Evolutionary conservation across 2,888 invertebrate genomes (phyloP).

Genomic region (Hecatera dysodea): DNA sequence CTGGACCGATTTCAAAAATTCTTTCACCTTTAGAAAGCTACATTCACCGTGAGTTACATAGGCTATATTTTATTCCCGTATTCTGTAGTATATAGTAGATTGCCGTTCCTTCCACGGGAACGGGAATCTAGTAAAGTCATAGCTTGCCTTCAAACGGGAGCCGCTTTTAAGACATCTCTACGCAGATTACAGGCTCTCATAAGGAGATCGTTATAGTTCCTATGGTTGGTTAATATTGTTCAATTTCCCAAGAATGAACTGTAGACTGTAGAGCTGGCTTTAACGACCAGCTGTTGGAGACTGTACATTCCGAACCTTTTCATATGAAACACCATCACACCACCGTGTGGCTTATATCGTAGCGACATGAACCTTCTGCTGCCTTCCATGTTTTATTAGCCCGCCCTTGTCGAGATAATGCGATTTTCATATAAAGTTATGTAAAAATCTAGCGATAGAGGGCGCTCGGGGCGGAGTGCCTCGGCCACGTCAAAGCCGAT

Average conservation of each 20-base stretch:
- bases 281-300: neutral
- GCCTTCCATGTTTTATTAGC: constrained; percentile 1
- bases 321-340: neutral
- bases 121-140: no score
- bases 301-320: neutral
- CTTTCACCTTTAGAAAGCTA: no score
- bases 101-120: no score
- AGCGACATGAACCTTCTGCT: constrained; percentile 36
- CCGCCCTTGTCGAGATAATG: constrained; percentile 70
- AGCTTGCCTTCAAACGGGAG: no score
- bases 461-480: constrained; percentile 69
- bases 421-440: constrained; percentile 80
- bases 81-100: no score
- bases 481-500: constrained; percentile 60
- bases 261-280: neutral
- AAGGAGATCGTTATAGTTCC: neutral
- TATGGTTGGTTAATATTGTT: neutral
- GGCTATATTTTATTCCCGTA: no score
- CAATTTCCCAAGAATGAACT: neutral
- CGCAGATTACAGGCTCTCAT: neutral
- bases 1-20: no score
- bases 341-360: no score
- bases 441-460: constrained; percentile 72
- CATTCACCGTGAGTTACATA: no score
- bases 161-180: neutral